phyloP scores from a whole-genome alignment of 2,888 invertebrate genomes.

The Pollenia labialis region DNA sequence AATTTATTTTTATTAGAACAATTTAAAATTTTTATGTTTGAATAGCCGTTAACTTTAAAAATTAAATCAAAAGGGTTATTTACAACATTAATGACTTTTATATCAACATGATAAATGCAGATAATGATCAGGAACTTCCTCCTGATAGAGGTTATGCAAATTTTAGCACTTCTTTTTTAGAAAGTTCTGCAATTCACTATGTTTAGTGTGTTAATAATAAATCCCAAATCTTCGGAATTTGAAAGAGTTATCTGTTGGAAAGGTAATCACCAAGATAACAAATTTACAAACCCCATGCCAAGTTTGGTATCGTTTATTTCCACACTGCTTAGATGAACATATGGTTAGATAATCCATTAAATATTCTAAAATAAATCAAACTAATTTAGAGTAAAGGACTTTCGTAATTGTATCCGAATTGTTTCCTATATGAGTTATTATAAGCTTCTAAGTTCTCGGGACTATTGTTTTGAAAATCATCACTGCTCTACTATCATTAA shows the following conservation, averaged over 20 bases:
- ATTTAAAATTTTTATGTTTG: too few relatives aligned
- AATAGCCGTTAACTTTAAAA: too few relatives aligned
- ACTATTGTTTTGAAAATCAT: not conserved
- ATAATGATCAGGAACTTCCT: not conserved
- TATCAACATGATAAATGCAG: not conserved
- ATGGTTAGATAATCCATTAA: not conserved
- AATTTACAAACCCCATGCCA: not conserved
- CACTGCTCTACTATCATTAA: too few relatives aligned
- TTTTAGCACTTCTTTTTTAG: not conserved
- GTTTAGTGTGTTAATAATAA: not conserved
- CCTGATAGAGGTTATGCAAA: not conserved
- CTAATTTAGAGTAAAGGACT: not conserved
- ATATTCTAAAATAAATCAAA: not conserved
- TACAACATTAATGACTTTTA: not conserved
- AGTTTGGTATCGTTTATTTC: not conserved
- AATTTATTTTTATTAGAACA: too few relatives aligned
- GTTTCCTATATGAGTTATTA: not conserved
- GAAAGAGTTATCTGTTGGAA: constrained; percentile 2
- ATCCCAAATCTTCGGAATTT: constrained; percentile 13
- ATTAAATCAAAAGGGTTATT: too few relatives aligned
- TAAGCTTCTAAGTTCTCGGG: not conserved
- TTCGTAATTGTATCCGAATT: not conserved
- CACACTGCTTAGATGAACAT: not conserved
- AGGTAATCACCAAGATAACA: not conserved
- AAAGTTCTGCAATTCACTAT: not conserved